These are phyloP conservation scores for Calameuta idolon DNA, from an alignment of 2,888 invertebrate species.

Conservation along the genomic window DNA sequence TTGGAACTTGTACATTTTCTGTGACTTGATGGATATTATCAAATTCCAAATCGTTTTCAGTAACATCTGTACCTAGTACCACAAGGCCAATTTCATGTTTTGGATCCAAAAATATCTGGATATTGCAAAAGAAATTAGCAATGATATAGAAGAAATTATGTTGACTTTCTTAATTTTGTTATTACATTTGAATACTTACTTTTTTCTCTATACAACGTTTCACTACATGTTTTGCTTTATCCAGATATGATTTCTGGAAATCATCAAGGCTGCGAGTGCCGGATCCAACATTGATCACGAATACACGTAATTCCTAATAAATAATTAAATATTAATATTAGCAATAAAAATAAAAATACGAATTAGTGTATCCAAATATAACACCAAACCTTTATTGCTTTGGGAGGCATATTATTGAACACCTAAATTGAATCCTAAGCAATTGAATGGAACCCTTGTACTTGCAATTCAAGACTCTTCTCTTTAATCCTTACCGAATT, in stretches of 20 bases:
- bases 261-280: slow-evolving; percentile 19
- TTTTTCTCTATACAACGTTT: slow-evolving; percentile 38
- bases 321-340: not conserved
- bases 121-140: not conserved
- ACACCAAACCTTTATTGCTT: not conserved
- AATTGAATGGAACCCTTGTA: not conserved
- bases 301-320: slow-evolving; percentile 37
- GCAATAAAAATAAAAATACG: not conserved
- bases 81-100: slow-evolving; percentile 45
- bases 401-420: not conserved
- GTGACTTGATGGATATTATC: slow-evolving; percentile 35
- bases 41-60: slow-evolving; percentile 32
- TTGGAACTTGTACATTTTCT: slow-evolving; percentile 31
- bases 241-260: slow-evolving; percentile 30
- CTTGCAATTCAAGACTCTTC: not conserved
- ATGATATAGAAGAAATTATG: not conserved
- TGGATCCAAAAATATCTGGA: slow-evolving; percentile 46
- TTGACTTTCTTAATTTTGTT: slow-evolving; percentile 10
- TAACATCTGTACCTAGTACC: slow-evolving; percentile 38
- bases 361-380: not conserved
- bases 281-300: slow-evolving; percentile 41
- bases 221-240: slow-evolving; percentile 40
- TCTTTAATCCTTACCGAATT: no score
- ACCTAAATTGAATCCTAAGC: not conserved
- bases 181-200: slow-evolving; percentile 28